These are phyloP conservation scores for Diplogasteroides magnus DNA, from an alignment of 1,140 invertebrate genomes.

Conservation along the genomic window DNA sequence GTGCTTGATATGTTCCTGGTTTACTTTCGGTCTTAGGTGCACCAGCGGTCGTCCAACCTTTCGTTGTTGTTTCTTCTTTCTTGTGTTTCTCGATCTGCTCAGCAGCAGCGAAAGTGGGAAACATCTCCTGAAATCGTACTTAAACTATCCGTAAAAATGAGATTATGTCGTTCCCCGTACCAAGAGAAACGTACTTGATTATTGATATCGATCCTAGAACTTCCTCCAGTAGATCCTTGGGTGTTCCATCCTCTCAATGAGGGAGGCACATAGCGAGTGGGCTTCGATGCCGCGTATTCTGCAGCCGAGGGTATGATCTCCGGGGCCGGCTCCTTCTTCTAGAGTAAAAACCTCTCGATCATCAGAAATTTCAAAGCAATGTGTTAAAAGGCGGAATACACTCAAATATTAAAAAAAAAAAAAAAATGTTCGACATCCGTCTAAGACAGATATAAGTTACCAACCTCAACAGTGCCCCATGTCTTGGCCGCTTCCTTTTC, in stretches of 20 bases:
- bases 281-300: background rate
- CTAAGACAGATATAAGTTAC: background rate
- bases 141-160: background rate
- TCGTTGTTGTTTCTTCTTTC: conserved; percentile 21
- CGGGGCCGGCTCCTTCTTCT: background rate
- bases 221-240: background rate
- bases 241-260: background rate
- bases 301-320: background rate
- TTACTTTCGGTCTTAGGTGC: background rate
- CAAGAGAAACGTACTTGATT: background rate
- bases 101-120: conserved; percentile 25
- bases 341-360: background rate
- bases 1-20: background rate
- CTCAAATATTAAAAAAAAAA: background rate
- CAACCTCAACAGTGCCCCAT: background rate
- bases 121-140: conserved; percentile 4
- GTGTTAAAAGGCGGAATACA: too few species aligned
- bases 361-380: too few species aligned
- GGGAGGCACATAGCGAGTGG: background rate
- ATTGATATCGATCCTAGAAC: background rate
- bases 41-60: conserved; percentile 19
- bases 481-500: background rate
- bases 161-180: too few species aligned
- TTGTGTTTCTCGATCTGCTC: conserved; percentile 25
- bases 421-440: background rate